Evolutionary conservation across 2,797 vertebrate species (phyloP), one percentile per base, ranked within the genome.

Genomic region (Tenualosa thibaudeaui): DNA sequence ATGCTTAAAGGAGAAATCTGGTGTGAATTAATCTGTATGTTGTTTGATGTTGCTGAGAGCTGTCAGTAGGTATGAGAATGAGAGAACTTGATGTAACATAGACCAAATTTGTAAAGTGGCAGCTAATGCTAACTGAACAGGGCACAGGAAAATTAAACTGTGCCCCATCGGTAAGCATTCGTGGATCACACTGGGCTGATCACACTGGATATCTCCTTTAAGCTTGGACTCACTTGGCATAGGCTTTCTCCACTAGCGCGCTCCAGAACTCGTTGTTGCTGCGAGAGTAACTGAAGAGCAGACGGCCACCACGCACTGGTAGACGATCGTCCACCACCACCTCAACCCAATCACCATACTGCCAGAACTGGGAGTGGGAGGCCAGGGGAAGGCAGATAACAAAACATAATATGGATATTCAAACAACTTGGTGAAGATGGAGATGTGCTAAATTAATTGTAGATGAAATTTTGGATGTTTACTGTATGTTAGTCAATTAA

Each of bases 271-370:
- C 95, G 24, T 94, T 92, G 78, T 90, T 93, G 87, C 93, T 94
- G 90, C 92, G 90, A 90, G 96, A 96, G 92, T 94, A 95, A 91
- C 94, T 95, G 94, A 96, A 96, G 90, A 96, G 94, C 92, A 96
- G 95, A 89, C 93, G 94, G 88, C 94, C 94, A 81, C 92, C 87
- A 43, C 93, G 93, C 81, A 95, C 94, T 51, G 96, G 96, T 90
- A 97, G 94, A 90, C 88, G 92, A 93, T 97, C 96, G 87, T 96
- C 96, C 88, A 97, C 94, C 85, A 96, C 94, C 92, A 97, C 96
- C 90, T 97, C 96, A 90, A 96, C 93, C 96, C 96, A 97, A 92
- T 94, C 93, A 85, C 96, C 96, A 92, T 96, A 96, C 94, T 95
- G 96, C 96, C 96, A 96, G 94, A 96, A 95, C 96, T 97, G 65